Conservation (phyloP, 2,888 invertebrate genomes). For the Charanyca ferruginea region DNA sequence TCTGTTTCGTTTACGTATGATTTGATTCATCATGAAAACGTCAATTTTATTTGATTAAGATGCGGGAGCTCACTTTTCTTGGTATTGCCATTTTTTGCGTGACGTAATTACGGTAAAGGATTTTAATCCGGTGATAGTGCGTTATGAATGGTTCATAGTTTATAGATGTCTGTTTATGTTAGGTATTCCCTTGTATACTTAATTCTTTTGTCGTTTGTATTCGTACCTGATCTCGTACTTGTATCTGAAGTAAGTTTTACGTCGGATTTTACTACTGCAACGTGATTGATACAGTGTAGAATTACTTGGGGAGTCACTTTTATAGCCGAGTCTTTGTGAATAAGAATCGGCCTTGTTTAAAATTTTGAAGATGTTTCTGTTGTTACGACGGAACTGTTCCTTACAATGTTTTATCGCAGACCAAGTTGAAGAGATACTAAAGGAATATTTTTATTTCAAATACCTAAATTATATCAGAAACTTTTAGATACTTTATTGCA, state of each 20-base stretch:
- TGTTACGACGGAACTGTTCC: constrained; percentile 38
- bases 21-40: too few species aligned
- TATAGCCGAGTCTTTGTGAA: constrained; percentile 67
- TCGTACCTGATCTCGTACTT: constrained; percentile 46
- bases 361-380: constrained; percentile 61
- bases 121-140: too few species aligned
- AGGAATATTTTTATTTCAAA: constrained; percentile 39
- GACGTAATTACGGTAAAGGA: too few species aligned
- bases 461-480: constrained; percentile 13
- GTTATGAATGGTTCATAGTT: too few species aligned
- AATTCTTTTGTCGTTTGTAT: constrained; percentile 33
- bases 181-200: neutral
- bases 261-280: constrained; percentile 75
- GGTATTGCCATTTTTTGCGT: too few species aligned
- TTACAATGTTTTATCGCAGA: constrained; percentile 52
- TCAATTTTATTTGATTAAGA: too few species aligned
- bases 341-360: constrained; percentile 68
- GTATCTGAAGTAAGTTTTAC: constrained; percentile 72
- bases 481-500: constrained; percentile 15
- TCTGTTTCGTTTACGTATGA: too few species aligned
- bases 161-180: neutral
- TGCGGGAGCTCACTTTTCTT: too few species aligned
- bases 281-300: constrained; percentile 77
- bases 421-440: constrained; percentile 25
- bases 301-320: constrained; percentile 69